Percentiles rank a stretch among this genome's conserved stretches.
Evolutionary conservation across 2,888 invertebrate species (phyloP).

Genomic region (Parthenolecanium corni): DNA sequence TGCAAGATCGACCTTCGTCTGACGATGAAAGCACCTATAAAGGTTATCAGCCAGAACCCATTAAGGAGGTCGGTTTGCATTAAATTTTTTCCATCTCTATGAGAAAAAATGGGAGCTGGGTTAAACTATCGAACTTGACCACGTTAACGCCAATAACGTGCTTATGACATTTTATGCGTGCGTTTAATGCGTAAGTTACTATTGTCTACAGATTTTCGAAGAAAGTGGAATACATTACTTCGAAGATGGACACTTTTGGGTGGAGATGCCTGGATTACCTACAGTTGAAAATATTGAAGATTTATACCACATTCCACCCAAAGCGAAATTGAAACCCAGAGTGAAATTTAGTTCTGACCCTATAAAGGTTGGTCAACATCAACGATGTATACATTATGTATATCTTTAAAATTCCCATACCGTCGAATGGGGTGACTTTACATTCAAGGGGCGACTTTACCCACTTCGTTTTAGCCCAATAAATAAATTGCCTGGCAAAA

Average conservation of each 20-base stretch:
- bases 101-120: too few relatives aligned
- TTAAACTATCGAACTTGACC: background rate
- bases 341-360: conserved; percentile 66
- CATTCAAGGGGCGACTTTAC: too few relatives aligned
- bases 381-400: too few relatives aligned
- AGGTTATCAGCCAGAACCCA: conserved; percentile 35
- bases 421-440: too few relatives aligned
- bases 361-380: conserved; percentile 46
- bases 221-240: conserved; percentile 83
- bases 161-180: background rate
- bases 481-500: too few relatives aligned
- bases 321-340: conserved; percentile 50
- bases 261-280: conserved; percentile 56
- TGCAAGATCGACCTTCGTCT: conserved; percentile 35
- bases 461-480: too few relatives aligned
- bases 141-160: background rate
- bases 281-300: conserved; percentile 47
- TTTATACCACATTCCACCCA: conserved; percentile 57
- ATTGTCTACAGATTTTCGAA: conserved; percentile 45
- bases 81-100: background rate
- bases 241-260: conserved; percentile 88
- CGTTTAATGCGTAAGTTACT: background rate
- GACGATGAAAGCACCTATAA: conserved; percentile 37
- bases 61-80: conserved; percentile 34
- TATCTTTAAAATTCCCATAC: too few relatives aligned